These are phyloP conservation scores for Megaleporinus macrocephalus DNA, from an alignment of 2,113 vertebrate species.

Conservation along the genomic window DNA sequence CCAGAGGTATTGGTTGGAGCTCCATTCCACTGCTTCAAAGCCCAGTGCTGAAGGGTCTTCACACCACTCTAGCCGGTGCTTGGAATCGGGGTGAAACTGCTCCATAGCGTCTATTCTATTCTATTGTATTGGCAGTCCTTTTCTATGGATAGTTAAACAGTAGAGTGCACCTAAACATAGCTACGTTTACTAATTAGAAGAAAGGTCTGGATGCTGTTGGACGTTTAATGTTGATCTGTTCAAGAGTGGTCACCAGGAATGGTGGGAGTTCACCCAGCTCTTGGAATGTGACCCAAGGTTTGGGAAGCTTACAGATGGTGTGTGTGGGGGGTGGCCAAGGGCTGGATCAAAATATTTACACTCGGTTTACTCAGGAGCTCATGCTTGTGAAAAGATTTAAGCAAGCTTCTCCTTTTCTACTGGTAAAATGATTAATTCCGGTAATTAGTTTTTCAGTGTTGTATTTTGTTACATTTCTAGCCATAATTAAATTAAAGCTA, in stretches of 20 bases:
- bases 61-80: no score
- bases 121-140: no score
- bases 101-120: no score
- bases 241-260: not conserved
- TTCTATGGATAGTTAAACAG: no score
- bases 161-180: no score
- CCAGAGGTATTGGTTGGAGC: no score
- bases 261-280: not conserved
- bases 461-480: not conserved
- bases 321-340: not conserved
- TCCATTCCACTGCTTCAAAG: no score
- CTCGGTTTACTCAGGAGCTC: not conserved
- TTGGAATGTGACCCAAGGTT: constrained; percentile 32
- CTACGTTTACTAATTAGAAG: not conserved
- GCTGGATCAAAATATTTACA: constrained; percentile 33
- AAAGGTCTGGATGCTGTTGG: no score
- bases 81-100: no score
- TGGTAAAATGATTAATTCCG: not conserved
- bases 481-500: not conserved
- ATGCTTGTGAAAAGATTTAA: not conserved
- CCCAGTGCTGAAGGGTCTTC: no score
- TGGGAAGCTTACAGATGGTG: constrained; percentile 17
- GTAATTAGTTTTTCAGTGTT: not conserved
- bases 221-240: not conserved
- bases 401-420: not conserved